Base-by-base conservation (phyloP, 2,113 vertebrate genomes). In the Euleptes europaea region DNA sequence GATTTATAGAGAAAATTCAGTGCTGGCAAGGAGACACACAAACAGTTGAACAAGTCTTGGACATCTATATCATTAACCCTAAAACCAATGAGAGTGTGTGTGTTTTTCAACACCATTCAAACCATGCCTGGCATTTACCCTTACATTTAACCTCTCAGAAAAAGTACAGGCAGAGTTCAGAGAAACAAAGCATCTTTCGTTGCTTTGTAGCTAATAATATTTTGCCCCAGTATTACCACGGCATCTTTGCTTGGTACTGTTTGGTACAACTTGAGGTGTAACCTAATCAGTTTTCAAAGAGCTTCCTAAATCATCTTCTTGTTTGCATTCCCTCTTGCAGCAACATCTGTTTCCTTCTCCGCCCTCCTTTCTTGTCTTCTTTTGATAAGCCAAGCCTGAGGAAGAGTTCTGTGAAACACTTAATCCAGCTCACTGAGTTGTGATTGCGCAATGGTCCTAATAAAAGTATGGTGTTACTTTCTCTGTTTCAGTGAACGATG, bases 41-140 rank as follows among this genome's bases (percentile, higher is more conserved):
- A 38, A 49, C 0, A 86, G 63, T 65, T 86, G 14, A 13, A 69
- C 11, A n/a, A 12, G 54, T 31, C 28, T 77, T 14, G 13, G 74
- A 17, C 54, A 69, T 2, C 54, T 81, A 35, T 65, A 35, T 0
- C 0, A 0, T 26, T 57, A 26, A 69, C 15, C 0, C 12, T 26
- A 40, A 47, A 79, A 82, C 26, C 0, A 10, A 51, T 14, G 85
- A 73, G 4, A n/a, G 7, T 33, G 57, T 5, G 57, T 5, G 72
- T 9, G 1, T 51, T 86, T 87, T 47, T 91, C 57, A 47, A 21
- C 13, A 15, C 28, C 26, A 49, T 1, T 42, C 31, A 35, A 51
- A 77, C 31, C 0, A 1, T 14, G 51, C 5, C 5, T 9, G 15
- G 19, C 17, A 35, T 83, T 71, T n/a, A 13, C 9, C 65, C 28